Conservation (phyloP, 2,113 vertebrate species). For the Microtus richardsoni region DNA sequence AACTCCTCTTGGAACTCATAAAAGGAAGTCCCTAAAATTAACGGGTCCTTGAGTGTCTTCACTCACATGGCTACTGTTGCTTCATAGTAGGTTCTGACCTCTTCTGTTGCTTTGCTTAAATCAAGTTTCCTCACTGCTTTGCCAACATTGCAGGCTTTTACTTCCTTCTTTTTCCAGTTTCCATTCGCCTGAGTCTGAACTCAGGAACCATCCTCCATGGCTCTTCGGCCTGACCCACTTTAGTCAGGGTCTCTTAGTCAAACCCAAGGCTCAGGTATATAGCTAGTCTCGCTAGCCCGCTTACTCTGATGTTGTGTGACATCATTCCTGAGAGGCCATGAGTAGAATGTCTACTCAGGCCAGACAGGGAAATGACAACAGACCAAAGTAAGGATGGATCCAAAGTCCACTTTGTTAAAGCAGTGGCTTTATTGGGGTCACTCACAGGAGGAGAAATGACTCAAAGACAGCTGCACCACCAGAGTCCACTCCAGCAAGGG, state of each 20-base stretch:
- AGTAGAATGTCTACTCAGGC: neutral
- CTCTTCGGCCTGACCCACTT: neutral
- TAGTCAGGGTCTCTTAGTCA: neutral
- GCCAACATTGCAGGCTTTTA: neutral
- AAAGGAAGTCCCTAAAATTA: neutral
- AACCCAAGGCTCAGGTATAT: neutral
- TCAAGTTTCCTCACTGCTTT: neutral
- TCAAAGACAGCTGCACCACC: neutral
- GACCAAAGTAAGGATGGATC: neutral
- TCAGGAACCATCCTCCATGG: neutral
- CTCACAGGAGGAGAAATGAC: neutral
- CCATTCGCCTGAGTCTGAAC: neutral
- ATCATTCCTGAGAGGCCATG: neutral
- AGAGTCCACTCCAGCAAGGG: neutral
- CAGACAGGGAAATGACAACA: neutral
- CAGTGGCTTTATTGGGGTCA: neutral
- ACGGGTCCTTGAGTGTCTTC: too few relatives aligned
- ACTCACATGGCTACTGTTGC: too few relatives aligned
- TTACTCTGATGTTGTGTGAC: neutral
- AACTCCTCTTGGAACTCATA: neutral
- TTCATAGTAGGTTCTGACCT: neutral
- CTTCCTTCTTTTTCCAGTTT: neutral
- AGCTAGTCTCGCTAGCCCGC: neutral
- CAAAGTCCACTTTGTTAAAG: neutral
- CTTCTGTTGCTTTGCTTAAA: neutral